Evolutionary conservation across 2,797 vertebrate species (phyloP).

Genomic region (Mormyrops boulengeri): DNA sequence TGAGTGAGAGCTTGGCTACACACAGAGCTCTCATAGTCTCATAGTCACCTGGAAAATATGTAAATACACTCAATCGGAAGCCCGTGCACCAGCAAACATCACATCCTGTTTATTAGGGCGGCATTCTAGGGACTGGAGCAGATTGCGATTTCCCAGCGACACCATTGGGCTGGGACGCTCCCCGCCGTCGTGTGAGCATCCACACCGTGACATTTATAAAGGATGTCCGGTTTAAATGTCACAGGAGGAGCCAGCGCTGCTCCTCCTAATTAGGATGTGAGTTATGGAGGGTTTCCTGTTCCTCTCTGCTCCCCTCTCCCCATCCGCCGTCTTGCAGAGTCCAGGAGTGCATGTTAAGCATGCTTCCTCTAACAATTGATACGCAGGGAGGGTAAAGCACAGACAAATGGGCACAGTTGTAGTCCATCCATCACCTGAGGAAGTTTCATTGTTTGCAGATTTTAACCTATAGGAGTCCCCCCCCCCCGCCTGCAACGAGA

Average conservation of each 20-base stretch:
- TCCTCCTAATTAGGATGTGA: conserved; percentile 73
- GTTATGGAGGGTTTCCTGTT: conserved; percentile 55
- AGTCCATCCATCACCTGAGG: conserved; percentile 64
- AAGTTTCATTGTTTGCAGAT: conserved; percentile 67
- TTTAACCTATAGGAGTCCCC: conserved; percentile 68
- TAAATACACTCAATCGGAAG: background rate
- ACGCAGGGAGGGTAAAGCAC: conserved; percentile 61
- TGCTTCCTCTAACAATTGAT: conserved; percentile 72
- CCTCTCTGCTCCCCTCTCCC: conserved; percentile 52
- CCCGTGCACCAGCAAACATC: background rate
- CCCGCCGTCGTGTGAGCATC: conserved; percentile 62
- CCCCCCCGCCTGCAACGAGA: conserved; percentile 52
- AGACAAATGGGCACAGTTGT: conserved; percentile 71
- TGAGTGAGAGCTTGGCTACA: background rate
- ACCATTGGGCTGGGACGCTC: conserved; percentile 66
- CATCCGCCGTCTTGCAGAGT: conserved; percentile 24
- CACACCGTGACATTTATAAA: conserved; percentile 74
- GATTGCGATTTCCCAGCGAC: conserved; percentile 67
- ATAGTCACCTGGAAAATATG: background rate
- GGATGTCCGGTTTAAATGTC: conserved; percentile 72
- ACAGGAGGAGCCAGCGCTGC: conserved; percentile 62
- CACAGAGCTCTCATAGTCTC: background rate
- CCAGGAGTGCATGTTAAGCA: conserved; percentile 65
- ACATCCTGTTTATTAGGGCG: conserved; percentile 46
- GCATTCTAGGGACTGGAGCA: conserved; percentile 55